Conservation (phyloP, 1,140 invertebrate genomes). For the Polypedilum pembai region DNA sequence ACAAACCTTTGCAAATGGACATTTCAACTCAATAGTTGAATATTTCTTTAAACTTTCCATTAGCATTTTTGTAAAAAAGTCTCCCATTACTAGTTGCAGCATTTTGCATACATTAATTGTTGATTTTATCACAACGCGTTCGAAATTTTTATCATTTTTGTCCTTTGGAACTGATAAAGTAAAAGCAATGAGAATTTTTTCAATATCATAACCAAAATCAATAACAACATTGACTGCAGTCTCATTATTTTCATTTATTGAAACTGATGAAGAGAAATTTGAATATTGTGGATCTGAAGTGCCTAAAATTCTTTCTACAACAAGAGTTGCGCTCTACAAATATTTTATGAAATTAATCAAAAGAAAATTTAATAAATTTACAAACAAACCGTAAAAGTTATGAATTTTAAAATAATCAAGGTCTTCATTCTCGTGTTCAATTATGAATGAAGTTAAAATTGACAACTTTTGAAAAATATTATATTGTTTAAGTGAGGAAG, state of each 20-base stretch:
- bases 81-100: not conserved
- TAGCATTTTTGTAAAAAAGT: not conserved
- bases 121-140: not conserved
- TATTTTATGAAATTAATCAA: not conserved
- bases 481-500: too few species aligned
- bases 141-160: constrained; percentile 9
- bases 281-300: not conserved
- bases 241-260: not conserved
- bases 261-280: not conserved
- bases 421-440: too few species aligned
- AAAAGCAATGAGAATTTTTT: not conserved
- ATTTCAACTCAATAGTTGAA: not conserved
- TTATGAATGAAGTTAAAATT: too few species aligned
- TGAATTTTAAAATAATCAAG: too few species aligned
- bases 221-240: not conserved
- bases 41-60: not conserved
- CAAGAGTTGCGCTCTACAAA: not conserved
- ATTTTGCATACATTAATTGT: constrained; percentile 14
- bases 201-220: not conserved
- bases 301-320: not conserved
- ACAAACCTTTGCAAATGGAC: not conserved
- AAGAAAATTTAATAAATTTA: not conserved
- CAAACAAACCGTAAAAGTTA: not conserved
- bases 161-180: not conserved
- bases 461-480: too few species aligned